These are phyloP conservation scores for Melanogrammus aeglefinus DNA, from an alignment of 2,797 vertebrate species.

Conservation along the genomic window DNA sequence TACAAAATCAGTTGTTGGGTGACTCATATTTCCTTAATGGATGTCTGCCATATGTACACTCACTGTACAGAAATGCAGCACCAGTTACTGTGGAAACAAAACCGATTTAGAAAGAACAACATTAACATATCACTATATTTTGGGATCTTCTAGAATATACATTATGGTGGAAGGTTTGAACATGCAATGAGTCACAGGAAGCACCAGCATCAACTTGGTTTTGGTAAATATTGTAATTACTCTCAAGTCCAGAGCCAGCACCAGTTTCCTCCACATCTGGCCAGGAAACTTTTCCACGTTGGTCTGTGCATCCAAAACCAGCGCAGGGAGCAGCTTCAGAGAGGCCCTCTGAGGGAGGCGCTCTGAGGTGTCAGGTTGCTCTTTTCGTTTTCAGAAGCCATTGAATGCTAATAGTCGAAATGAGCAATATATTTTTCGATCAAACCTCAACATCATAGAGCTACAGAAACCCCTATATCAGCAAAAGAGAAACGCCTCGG, in stretches of 20 bases:
- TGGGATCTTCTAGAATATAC: background rate
- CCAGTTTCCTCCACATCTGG: constrained; percentile 4
- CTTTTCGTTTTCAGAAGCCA: background rate
- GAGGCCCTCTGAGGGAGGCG: too few relatives aligned
- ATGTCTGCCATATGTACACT: background rate
- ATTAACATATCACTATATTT: background rate
- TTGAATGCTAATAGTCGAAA: background rate
- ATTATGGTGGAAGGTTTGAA: background rate
- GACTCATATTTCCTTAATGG: too few relatives aligned
- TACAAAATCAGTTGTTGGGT: background rate
- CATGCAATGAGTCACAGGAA: constrained; percentile 1
- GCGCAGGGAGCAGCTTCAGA: too few relatives aligned
- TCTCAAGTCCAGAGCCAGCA: background rate
- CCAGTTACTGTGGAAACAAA: background rate
- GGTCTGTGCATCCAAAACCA: background rate
- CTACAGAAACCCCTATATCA: background rate
- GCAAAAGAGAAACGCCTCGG: background rate
- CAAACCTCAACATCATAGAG: background rate
- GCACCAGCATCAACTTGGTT: background rate
- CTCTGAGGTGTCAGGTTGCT: background rate
- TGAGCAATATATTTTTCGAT: background rate
- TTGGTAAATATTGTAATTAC: background rate
- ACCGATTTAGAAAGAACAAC: background rate
- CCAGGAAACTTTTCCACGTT: constrained; percentile 8
- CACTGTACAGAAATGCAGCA: background rate